Percentiles rank a stretch among this genome's conserved stretches.
phyloP scores from a whole-genome alignment of 2,113 vertebrate genomes.

The Mungos mungo region DNA sequence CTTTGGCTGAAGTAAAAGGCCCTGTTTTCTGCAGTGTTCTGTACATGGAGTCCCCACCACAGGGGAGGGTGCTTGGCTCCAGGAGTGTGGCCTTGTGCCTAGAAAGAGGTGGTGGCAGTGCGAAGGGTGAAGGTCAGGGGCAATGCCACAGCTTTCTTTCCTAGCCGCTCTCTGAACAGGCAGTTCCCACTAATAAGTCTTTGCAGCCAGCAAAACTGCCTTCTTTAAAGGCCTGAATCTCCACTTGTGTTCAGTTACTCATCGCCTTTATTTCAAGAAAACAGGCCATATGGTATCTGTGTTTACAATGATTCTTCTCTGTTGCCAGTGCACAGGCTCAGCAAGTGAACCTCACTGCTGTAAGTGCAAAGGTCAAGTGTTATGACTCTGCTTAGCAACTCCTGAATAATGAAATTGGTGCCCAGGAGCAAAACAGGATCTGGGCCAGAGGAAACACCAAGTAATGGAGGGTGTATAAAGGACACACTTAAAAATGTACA shows the following conservation, averaged over 20 bases:
- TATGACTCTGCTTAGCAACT: constrained; percentile 29
- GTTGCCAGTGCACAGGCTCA: neutral
- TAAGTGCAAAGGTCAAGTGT: neutral
- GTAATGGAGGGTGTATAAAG: neutral
- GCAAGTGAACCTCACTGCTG: neutral
- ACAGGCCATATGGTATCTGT: neutral
- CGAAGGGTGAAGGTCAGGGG: neutral
- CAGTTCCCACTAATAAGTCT: neutral
- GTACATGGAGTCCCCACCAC: too few relatives aligned
- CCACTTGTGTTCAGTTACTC: neutral
- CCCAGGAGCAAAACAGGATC: neutral
- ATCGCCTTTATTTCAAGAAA: neutral
- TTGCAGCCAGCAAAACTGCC: neutral
- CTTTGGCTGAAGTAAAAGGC: neutral
- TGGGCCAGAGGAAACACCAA: neutral
- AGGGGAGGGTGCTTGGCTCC: neutral
- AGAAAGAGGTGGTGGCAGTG: neutral
- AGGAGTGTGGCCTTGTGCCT: neutral
- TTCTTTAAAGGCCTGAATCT: neutral
- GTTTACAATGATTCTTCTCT: neutral
- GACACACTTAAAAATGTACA: neutral
- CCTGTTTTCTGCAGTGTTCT: neutral
- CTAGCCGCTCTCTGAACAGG: neutral
- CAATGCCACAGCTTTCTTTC: neutral
- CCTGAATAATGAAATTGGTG: neutral